A percentile compares a stretch with the other conserved stretches of the same genome.
These are phyloP conservation scores for Limanda limanda DNA, from an alignment of 2,113 vertebrate species.

Conservation along the genomic window DNA sequence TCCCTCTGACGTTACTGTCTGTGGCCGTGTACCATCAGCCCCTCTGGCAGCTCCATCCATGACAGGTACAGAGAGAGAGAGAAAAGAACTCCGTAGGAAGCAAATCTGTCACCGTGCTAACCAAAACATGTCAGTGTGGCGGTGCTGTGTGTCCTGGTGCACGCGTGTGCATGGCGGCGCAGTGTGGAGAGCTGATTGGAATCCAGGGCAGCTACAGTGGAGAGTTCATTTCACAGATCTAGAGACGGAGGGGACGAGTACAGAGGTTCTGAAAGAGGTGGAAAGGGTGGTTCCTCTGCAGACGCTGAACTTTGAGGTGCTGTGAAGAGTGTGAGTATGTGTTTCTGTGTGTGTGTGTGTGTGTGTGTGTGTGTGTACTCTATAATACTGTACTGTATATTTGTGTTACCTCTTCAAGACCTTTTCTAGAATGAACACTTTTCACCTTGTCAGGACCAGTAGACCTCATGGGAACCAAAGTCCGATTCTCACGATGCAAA, in stretches of 20 bases:
- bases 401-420: no score
- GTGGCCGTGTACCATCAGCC: constrained; percentile 55
- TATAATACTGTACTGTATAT: no score
- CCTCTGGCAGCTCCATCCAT: constrained; percentile 70
- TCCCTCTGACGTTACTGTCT: constrained; percentile 54
- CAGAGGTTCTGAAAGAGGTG: constrained; percentile 46
- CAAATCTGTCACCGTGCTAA: constrained; percentile 74
- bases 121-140: constrained; percentile 76
- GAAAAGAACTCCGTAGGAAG: constrained; percentile 69
- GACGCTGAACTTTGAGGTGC: not conserved
- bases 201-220: constrained; percentile 38
- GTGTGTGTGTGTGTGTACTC: constrained; percentile 17
- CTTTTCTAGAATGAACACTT: no score
- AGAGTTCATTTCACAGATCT: constrained; percentile 52
- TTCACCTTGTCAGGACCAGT: no score
- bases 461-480: no score
- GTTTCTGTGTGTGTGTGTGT: constrained; percentile 6
- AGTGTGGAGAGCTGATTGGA: constrained; percentile 57
- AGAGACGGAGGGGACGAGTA: constrained; percentile 36
- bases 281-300: constrained; percentile 30
- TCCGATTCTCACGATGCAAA: no score
- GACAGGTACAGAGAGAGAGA: constrained; percentile 72
- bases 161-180: constrained; percentile 33
- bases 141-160: constrained; percentile 52
- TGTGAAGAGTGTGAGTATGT: constrained; percentile 22